Percentiles rank a stretch among this genome's conserved stretches.
These are phyloP conservation scores for Tragulus kanchil DNA, from an alignment of 2,113 vertebrate genomes.

Conservation along the genomic window DNA sequence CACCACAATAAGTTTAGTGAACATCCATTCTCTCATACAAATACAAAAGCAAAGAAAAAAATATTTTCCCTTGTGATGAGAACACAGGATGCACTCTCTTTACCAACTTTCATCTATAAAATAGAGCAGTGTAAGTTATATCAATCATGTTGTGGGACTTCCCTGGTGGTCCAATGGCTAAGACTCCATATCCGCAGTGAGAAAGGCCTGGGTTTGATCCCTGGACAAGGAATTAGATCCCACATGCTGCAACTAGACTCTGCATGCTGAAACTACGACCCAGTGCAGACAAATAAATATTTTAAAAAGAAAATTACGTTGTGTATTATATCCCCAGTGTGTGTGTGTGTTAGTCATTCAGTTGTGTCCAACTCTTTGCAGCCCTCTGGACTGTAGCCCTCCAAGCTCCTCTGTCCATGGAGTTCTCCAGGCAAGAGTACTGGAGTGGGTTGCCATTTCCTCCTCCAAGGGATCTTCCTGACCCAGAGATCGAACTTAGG, in stretches of 20 bases:
- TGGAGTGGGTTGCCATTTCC: too few species aligned
- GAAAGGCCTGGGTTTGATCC: background rate
- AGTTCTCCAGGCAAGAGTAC: too few species aligned
- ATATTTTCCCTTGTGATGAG: background rate
- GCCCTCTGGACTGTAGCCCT: too few species aligned
- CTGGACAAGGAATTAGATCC: background rate
- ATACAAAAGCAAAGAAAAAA: background rate
- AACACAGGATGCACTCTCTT: background rate
- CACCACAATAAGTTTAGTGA: background rate
- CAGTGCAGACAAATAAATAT: background rate
- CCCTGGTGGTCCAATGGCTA: background rate
- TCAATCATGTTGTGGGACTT: background rate
- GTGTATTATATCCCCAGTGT: too few species aligned
- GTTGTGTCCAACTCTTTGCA: too few species aligned
- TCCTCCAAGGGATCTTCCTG: too few species aligned
- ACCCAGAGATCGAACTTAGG: too few species aligned
- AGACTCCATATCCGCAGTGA: background rate
- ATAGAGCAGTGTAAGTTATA: background rate
- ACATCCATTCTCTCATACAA: background rate
- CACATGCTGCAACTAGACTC: background rate
- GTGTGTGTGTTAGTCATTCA: too few species aligned
- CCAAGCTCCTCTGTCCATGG: too few species aligned
- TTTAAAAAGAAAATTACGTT: too few species aligned
- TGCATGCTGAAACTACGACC: background rate
- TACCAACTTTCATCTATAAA: background rate